A percentile compares a stretch with the other conserved stretches of the same genome.
Conservation (phyloP, 1,140 invertebrate species). For the Pogonognathellus flavescens region DNA sequence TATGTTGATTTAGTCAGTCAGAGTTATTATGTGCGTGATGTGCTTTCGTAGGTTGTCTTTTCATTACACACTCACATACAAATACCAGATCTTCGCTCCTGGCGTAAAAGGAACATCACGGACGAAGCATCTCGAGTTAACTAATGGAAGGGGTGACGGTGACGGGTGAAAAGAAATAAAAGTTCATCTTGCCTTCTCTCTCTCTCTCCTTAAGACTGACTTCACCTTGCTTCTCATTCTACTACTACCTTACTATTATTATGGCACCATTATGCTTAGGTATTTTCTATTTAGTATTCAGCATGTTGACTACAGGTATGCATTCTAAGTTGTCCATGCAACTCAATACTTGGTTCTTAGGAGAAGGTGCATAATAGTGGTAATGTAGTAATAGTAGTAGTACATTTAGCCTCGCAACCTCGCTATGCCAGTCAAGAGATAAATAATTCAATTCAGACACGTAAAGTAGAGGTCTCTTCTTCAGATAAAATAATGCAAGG, state of each 20-base stretch:
- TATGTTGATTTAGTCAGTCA: conserved; percentile 30
- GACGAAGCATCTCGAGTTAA: not conserved
- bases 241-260: not conserved
- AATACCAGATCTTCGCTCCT: conserved; percentile 44
- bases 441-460: conserved; percentile 49
- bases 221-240: not conserved
- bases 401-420: not conserved
- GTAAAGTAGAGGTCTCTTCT: not conserved
- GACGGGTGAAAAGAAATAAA: conserved; percentile 48
- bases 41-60: conserved; percentile 45
- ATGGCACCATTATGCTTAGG: not conserved
- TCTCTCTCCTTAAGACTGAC: not conserved
- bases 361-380: too few species aligned
- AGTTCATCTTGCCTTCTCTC: conserved; percentile 38
- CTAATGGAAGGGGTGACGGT: conserved; percentile 40
- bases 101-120: not conserved
- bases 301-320: conserved; percentile 10
- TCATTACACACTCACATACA: conserved; percentile 12
- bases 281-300: conserved; percentile 46
- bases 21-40: conserved; percentile 48
- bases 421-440: conserved; percentile 8
- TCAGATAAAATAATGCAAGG: not conserved
- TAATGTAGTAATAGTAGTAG: not conserved
- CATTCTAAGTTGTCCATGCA: conserved; percentile 38
- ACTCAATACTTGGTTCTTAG: conserved; percentile 3